phyloP scores from a whole-genome alignment of 2,888 invertebrate genomes.

The Oscheius onirici region DNA sequence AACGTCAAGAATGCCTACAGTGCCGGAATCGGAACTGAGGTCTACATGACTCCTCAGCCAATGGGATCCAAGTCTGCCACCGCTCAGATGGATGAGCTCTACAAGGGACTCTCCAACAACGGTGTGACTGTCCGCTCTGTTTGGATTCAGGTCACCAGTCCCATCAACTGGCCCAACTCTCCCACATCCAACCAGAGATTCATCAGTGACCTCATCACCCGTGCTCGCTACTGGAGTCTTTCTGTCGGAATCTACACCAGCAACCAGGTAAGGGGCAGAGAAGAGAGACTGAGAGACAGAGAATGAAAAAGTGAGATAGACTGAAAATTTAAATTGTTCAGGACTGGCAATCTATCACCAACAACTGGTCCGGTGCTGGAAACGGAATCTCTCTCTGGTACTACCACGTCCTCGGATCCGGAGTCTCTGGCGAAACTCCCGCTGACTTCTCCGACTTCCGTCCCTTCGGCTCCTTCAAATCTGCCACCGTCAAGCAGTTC shows the following conservation, averaged over 20 bases:
- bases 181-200: conserved; percentile 47
- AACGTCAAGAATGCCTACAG: conserved; percentile 49
- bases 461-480: conserved; percentile 50
- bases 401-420: conserved; percentile 52
- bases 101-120: conserved; percentile 43
- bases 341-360: conserved; percentile 23
- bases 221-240: conserved; percentile 48
- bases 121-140: conserved; percentile 51
- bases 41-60: conserved; percentile 58
- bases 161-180: conserved; percentile 53
- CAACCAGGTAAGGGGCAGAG: conserved; percentile 44
- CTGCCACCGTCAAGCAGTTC: conserved; percentile 53
- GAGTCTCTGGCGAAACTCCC: conserved; percentile 48
- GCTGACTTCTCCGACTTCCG: conserved; percentile 53
- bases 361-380: conserved; percentile 28
- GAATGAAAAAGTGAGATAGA: background rate
- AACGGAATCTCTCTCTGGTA: conserved; percentile 49
- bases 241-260: conserved; percentile 57
- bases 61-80: conserved; percentile 42
- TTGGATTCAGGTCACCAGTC: conserved; percentile 60
- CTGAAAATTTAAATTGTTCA: background rate
- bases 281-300: background rate
- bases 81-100: conserved; percentile 52
- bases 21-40: conserved; percentile 53
- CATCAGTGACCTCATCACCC: conserved; percentile 44